These are phyloP conservation scores for Alligator mississippiensis DNA, from an alignment of 2,113 vertebrate genomes.

Conservation along the genomic window DNA sequence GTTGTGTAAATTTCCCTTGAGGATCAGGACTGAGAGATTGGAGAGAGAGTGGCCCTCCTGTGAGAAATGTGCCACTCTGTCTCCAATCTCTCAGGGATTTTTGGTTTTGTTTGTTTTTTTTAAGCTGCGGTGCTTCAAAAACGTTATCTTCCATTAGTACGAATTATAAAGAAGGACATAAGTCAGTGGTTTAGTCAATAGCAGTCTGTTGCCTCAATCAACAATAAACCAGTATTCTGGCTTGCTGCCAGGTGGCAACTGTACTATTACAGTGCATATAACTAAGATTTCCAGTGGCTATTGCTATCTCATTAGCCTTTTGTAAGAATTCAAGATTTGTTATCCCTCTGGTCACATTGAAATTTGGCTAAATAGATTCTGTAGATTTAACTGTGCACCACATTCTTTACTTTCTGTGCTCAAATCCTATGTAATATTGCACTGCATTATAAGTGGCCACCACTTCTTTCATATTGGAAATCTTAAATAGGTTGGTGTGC, in stretches of 20 bases:
- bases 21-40: no score
- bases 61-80: no score
- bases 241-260: background rate
- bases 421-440: no score
- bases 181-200: background rate
- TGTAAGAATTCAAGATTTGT: background rate
- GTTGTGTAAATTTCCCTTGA: no score
- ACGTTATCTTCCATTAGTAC: background rate
- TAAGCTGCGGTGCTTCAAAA: slow-evolving; percentile 38
- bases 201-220: background rate
- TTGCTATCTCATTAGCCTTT: background rate
- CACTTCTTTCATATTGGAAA: no score
- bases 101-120: background rate
- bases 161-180: slow-evolving; percentile 18
- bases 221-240: background rate
- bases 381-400: no score
- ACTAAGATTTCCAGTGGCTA: background rate
- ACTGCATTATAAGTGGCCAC: no score
- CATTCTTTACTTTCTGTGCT: no score
- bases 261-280: background rate
- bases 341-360: background rate
- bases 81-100: background rate
- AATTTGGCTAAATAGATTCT: background rate
- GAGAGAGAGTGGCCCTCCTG: no score
- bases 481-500: no score